Evolutionary conservation across 2,113 vertebrate genomes (phyloP).

Genomic region (Dicerorhinus sumatrensis): DNA sequence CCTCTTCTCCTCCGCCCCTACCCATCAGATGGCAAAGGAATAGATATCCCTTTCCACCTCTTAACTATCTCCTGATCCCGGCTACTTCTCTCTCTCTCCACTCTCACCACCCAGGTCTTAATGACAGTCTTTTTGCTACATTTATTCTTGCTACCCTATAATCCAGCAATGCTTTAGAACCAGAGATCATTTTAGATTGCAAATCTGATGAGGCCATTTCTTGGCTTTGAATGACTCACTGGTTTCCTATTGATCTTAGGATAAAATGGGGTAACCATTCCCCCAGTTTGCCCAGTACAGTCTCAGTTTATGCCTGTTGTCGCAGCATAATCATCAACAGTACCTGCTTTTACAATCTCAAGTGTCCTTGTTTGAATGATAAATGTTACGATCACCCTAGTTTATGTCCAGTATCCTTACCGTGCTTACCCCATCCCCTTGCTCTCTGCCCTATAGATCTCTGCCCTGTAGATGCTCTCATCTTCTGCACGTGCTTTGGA

Average conservation of each 20-base stretch:
- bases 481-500: not conserved
- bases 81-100: rapidly evolving
- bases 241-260: not conserved
- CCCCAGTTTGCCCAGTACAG: rapidly evolving
- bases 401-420: rapidly evolving
- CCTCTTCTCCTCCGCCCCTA: rapidly evolving
- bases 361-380: too few relatives aligned
- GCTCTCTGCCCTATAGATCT: not conserved
- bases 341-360: not conserved
- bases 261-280: rapidly evolving
- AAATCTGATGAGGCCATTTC: not conserved
- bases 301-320: too few relatives aligned
- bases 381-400: too few relatives aligned
- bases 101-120: rapidly evolving
- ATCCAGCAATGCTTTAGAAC: not conserved
- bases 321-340: not conserved
- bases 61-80: not conserved
- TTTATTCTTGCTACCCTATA: rapidly evolving
- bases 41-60: too few relatives aligned
- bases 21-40: not conserved
- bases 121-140: not conserved
- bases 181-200: not conserved
- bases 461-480: not conserved
- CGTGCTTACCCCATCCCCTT: rapidly evolving
- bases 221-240: not conserved